Evolutionary conservation across 2,888 invertebrate species (phyloP), one percentile per base, ranked within the genome.

Genomic region (Erebia palarica): DNA sequence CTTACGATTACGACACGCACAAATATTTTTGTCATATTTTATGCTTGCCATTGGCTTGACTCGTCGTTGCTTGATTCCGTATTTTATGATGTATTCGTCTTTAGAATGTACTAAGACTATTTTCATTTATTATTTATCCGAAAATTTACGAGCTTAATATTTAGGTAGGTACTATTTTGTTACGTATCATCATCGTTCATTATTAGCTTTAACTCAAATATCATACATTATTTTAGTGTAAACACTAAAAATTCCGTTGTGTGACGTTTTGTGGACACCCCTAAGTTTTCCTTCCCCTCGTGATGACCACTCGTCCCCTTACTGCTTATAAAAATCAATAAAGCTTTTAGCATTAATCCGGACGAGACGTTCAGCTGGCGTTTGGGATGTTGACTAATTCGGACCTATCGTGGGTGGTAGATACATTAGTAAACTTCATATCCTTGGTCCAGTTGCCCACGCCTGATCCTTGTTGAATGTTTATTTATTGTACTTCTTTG

Each of bases 281-380:
- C 69, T 57, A 58, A 61, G 21, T 36, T 70, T 44, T 44, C 27
- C 64, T 66, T 69, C 75, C 75, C 75, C 69, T 70, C 65, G 64
- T 69, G 51, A 64, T 71, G 68, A 68, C 65, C 69, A 67, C 49
- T 73, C 65, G 65, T 63, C 76, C 79, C 78, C 72, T 73, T 77
- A 75, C 75, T 79, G 77, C 79, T 79, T 81, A 80, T 73, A 77
- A 77, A 75, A 86, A 89, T 89, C 87, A 87, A 88, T 89, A 88
- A 88, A 85, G 85, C 86, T 87, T 88, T 88, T 86, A 86, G 77
- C 81, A 79, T 73, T 86, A 86, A 88, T 86, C 75, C 78, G 76
- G 75, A 75, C 77, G 76, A 73, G 76, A 68, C 73, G 70, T 65
- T 70, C 74, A 73, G 76, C 73, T 71, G 75, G 69, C 74, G 71